Conservation (phyloP, 2,797 vertebrate species). For the Rhyacichthys aspro region DNA sequence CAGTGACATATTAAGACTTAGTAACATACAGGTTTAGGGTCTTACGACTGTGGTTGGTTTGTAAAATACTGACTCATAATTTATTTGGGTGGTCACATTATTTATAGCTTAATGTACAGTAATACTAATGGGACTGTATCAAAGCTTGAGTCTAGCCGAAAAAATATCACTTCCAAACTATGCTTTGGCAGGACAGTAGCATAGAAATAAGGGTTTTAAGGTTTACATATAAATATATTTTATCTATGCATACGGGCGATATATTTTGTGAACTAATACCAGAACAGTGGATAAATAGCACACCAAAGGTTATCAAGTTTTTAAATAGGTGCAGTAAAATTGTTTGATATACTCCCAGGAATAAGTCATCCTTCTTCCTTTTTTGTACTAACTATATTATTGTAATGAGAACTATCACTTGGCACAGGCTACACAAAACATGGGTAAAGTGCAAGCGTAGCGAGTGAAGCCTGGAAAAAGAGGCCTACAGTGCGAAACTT, state of each 20-base stretch:
- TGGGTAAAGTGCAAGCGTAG: constrained; percentile 79
- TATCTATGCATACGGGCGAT: constrained; percentile 7
- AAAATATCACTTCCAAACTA: constrained; percentile 32
- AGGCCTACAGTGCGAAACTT: constrained; percentile 50
- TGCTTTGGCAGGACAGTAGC: constrained; percentile 54
- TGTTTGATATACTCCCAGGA: constrained; percentile 40
- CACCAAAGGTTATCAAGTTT: constrained; percentile 33
- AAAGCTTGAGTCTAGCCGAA: constrained; percentile 18
- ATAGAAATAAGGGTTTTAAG: constrained; percentile 32
- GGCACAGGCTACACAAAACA: constrained; percentile 74
- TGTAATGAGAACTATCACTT: constrained; percentile 68
- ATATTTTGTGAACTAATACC: constrained; percentile 46
- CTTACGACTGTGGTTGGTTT: constrained; percentile 11
- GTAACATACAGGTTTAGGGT: constrained; percentile 17
- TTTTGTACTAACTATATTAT: constrained; percentile 28
- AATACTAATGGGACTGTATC: constrained; percentile 12
- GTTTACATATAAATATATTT: constrained; percentile 22
- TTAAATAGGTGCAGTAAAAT: constrained; percentile 35
- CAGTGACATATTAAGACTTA: constrained; percentile 19
- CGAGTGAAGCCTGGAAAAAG: constrained; percentile 26
- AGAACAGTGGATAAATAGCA: constrained; percentile 42
- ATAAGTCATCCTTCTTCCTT: constrained; percentile 24
- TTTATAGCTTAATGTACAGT: constrained; percentile 16
- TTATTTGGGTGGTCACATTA: constrained; percentile 17
- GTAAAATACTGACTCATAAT: constrained; percentile 52